These are phyloP conservation scores for Sardina pilchardus DNA, from an alignment of 2,113 vertebrate genomes.

Conservation along the genomic window DNA sequence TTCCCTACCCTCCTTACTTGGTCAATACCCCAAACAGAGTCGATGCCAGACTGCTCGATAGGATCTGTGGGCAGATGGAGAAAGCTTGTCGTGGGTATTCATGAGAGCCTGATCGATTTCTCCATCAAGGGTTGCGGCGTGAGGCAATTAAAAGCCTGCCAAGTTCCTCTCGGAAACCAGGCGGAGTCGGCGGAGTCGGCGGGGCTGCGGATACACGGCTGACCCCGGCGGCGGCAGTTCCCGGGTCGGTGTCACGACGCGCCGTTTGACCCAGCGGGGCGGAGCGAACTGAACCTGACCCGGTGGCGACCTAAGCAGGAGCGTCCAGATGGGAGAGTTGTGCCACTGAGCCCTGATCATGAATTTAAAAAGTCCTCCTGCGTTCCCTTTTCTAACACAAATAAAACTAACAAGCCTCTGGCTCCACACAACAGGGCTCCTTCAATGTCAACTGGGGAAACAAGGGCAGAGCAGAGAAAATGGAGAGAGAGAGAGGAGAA, in stretches of 20 bases:
- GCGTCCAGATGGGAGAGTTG: background rate
- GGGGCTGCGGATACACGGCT: too few relatives aligned
- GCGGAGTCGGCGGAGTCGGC: too few relatives aligned
- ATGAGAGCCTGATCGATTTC: constrained; percentile 16
- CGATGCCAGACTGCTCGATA: constrained; percentile 41
- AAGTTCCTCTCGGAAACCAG: background rate
- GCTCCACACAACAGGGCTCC: background rate
- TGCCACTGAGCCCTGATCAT: background rate
- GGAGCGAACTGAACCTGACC: background rate
- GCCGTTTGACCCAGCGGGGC: background rate
- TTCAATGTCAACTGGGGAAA: background rate
- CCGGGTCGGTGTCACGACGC: background rate
- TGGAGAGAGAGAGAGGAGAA: constrained; percentile 7
- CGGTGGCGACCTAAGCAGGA: background rate
- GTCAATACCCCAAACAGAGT: constrained; percentile 14
- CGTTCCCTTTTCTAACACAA: too few relatives aligned
- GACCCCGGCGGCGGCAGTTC: background rate
- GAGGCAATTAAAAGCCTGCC: constrained; percentile 23
- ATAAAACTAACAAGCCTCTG: background rate
- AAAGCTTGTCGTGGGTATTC: constrained; percentile 22
- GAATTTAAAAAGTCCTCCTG: too few relatives aligned
- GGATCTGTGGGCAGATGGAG: constrained; percentile 1
- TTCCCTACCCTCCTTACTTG: background rate
- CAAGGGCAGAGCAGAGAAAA: background rate
- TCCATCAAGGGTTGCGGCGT: constrained; percentile 11